Evolutionary conservation across 92 coral and sea anemone species (phyloP), one percentile per base, ranked within the genome.

Genomic region (Umimayanthus chanpuru): DNA sequence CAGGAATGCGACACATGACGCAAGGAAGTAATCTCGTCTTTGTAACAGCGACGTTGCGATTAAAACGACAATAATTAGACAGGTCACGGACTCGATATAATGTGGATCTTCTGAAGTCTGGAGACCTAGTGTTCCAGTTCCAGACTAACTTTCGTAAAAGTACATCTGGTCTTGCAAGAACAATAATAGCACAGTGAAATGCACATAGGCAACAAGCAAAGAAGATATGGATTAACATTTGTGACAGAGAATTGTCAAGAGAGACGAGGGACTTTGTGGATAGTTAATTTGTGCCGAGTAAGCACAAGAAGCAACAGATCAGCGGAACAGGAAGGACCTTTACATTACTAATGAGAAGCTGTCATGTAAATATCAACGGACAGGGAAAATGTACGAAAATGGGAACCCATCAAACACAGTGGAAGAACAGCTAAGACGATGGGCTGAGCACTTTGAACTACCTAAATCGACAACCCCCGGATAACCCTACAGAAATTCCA

Each of bases 341-440:
- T 47, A 47, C 50, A 5, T 47, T 47, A 47, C 44, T 47, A 32
- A 32, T 20, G 30, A 32, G 78, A 74, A 36, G 50, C 28, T 39
- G 11, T 16, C 25, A 4, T 7, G 55, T 20, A 39, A 10, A 18
- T 76, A 76, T 21, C 80, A 76, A 76, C 28, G 30, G 58, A 23
- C 28, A 39, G 80, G 4, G 77, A 73, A 30, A 3, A 72, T 11
- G 77, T 41, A 30, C 56, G 40, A 76, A 43, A 56, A 76, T 15
- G 56, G 26, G 7, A 76, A 40, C 12, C 29, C 32, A 6, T 58
- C 30, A 12, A 76, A 41, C 5, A 21, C 58, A 76, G 80, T 20
- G 26, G 80, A 76, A 58, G 80, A 76, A 41, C 80, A 76, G 30
- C 56, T 76, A 81, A 58, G 61, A 73, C 25, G 61, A 53, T 30